Conservation (phyloP, 2,888 invertebrate species). For the Drosophila bunnanda region DNA sequence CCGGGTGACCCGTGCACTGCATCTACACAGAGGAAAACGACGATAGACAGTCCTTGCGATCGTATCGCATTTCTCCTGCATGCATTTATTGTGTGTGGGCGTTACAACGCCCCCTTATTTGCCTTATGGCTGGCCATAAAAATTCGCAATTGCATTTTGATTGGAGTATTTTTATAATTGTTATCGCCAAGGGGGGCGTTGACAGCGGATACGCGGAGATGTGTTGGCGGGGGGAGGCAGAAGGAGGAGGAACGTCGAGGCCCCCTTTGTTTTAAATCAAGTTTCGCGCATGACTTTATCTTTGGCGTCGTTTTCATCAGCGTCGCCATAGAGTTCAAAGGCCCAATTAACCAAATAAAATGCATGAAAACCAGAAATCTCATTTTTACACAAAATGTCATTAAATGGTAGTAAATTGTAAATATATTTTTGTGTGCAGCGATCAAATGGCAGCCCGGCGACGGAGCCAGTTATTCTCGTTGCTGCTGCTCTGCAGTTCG, state of each 20-base stretch:
- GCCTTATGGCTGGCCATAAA: constrained; percentile 30
- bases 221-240: background rate
- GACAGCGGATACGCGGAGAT: constrained; percentile 52
- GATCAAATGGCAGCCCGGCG: constrained; percentile 72
- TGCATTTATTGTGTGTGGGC: constrained; percentile 17
- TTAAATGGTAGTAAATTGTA: constrained; percentile 60
- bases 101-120: constrained; percentile 33
- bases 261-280: constrained; percentile 62
- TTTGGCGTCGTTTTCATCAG: constrained; percentile 57
- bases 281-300: constrained; percentile 64
- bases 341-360: constrained; percentile 70
- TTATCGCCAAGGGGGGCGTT: constrained; percentile 69
- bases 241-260: constrained; percentile 13
- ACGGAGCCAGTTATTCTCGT: constrained; percentile 48
- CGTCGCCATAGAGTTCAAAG: constrained; percentile 66
- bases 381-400: constrained; percentile 62
- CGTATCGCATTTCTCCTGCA: background rate
- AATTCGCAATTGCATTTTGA: constrained; percentile 43
- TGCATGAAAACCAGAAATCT: constrained; percentile 56
- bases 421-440: constrained; percentile 60
- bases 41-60: background rate
- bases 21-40: background rate
- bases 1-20: constrained; percentile 31
- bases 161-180: constrained; percentile 34
- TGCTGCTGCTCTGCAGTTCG: constrained; percentile 22